phyloP scores from a whole-genome alignment of 2,113 vertebrate genomes.

The Capreolus pygargus region DNA sequence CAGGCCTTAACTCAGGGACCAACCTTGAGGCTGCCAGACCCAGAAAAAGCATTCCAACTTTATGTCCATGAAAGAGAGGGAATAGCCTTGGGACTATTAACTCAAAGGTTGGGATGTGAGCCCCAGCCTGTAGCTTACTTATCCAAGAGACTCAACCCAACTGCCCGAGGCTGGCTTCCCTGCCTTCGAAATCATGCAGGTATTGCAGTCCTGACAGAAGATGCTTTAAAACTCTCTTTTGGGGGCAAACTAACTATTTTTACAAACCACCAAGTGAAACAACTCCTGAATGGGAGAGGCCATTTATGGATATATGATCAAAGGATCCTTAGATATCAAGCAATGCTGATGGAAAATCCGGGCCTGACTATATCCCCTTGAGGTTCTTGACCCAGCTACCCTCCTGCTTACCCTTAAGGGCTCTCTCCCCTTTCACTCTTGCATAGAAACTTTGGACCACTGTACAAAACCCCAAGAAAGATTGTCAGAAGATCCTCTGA shows the following conservation, averaged over 20 bases:
- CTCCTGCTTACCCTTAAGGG: accelerated
- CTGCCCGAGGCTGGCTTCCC: neutral
- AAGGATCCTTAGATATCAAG: neutral
- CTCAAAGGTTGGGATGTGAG: neutral
- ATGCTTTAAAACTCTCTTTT: neutral
- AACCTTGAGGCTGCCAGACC: neutral
- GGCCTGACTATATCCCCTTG: neutral
- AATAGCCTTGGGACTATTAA: neutral
- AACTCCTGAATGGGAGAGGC: neutral
- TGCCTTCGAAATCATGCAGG: neutral
- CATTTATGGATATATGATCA: neutral
- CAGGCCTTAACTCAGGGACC: neutral
- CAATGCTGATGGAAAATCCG: neutral
- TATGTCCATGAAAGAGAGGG: neutral
- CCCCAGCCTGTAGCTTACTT: neutral
- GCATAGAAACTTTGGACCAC: neutral
- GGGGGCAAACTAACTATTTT: neutral
- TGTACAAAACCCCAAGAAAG: neutral
- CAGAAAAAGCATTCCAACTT: neutral
- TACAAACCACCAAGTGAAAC: neutral
- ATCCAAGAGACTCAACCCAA: neutral
- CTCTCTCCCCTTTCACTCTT: neutral
- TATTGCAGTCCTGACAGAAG: neutral
- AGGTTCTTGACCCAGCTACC: neutral
- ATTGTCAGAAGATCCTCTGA: neutral